Evolutionary conservation across 2,113 vertebrate genomes (phyloP).

Genomic region (Engystomops pustulosus): DNA sequence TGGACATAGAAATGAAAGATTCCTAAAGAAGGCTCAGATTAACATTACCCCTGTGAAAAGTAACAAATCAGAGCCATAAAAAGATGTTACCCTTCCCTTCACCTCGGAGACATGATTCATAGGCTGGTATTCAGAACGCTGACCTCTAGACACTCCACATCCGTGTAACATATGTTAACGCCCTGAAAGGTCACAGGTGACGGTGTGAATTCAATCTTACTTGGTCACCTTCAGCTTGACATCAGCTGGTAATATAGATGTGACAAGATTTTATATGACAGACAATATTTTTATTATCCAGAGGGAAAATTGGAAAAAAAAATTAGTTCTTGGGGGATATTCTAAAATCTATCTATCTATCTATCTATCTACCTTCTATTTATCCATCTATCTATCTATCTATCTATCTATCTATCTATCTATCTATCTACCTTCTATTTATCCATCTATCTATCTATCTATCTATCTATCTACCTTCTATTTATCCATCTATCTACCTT

Average conservation of each 20-base stretch:
- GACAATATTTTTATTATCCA: neutral
- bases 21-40: constrained; percentile 43
- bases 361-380: no score
- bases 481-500: no score
- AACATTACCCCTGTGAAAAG: constrained; percentile 41
- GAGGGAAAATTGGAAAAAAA: neutral
- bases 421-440: no score
- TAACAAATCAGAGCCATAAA: constrained; percentile 36
- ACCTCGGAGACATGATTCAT: constrained; percentile 49
- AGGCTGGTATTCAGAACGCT: neutral
- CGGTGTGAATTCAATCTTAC: constrained; percentile 7
- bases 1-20: constrained; percentile 40
- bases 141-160: neutral
- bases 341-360: no score
- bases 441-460: no score
- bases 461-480: no score
- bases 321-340: no score
- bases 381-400: no score
- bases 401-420: no score
- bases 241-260: neutral
- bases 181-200: constrained; percentile 30
- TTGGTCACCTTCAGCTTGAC: neutral
- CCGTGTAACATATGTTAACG: constrained; percentile 33
- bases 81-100: constrained; percentile 37
- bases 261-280: neutral